Conservation (phyloP, 2,797 vertebrate genomes). For the Champsocephalus esox region DNA sequence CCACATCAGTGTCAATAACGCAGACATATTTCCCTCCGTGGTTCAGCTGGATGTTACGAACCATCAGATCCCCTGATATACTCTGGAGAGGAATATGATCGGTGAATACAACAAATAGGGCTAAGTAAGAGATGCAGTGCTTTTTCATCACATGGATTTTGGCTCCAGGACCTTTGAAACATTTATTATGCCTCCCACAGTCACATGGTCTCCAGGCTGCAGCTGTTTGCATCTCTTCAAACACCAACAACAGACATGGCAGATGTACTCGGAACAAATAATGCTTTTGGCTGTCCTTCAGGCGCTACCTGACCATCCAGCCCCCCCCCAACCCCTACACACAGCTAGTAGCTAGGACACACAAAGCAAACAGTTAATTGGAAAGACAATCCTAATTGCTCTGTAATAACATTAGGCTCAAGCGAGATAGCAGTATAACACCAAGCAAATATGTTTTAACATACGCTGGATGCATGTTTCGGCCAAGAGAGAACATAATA, state of each 20-base stretch:
- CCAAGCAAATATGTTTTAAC: constrained; percentile 72
- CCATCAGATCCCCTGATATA: constrained; percentile 93
- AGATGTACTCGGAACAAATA: constrained; percentile 73
- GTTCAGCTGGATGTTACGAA: constrained; percentile 95
- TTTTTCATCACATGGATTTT: constrained; percentile 49
- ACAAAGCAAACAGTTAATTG: constrained; percentile 79
- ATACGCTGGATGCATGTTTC: constrained; percentile 48
- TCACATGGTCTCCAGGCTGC: constrained; percentile 45
- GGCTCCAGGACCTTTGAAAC: constrained; percentile 44
- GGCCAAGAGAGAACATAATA: constrained; percentile 29
- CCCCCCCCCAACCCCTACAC: constrained; percentile 22
- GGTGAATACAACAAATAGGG: constrained; percentile 8
- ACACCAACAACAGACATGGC: constrained; percentile 61
- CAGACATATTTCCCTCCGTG: constrained; percentile 95
- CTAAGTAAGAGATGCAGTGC: constrained; percentile 20
- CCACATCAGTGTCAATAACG: constrained; percentile 92
- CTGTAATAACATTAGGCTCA: constrained; percentile 77
- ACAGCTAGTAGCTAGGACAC: constrained; percentile 58
- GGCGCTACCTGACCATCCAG: constrained; percentile 53
- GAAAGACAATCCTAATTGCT: constrained; percentile 79
- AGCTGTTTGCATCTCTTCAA: constrained; percentile 59
- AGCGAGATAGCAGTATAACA: constrained; percentile 55
- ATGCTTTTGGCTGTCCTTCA: constrained; percentile 71
- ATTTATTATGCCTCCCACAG: constrained; percentile 48
- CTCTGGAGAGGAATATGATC: constrained; percentile 76